Conservation (phyloP, 2,113 vertebrate genomes). For the Neoarius graeffei region DNA sequence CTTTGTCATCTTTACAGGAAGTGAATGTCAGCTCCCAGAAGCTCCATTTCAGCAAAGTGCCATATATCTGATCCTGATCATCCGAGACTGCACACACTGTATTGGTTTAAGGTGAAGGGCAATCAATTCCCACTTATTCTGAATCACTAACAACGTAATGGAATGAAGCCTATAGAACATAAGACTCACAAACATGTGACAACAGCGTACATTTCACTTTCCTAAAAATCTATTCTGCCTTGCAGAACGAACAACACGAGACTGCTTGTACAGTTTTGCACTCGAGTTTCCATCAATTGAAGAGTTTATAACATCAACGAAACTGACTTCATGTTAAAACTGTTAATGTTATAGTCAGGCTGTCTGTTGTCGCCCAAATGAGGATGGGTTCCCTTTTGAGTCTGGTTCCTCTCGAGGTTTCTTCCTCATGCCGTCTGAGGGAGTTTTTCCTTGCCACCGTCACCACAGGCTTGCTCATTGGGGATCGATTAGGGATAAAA, state of each 20-base stretch:
- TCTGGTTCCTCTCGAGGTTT: too few species aligned
- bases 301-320: too few species aligned
- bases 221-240: background rate
- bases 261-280: background rate
- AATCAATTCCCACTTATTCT: background rate
- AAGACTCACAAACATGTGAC: background rate
- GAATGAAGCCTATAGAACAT: background rate
- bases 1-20: slow-evolving; percentile 40
- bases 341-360: too few species aligned
- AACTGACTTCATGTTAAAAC: too few species aligned
- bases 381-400: too few species aligned
- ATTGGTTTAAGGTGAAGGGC: slow-evolving; percentile 32
- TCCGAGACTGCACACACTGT: background rate
- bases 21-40: slow-evolving; percentile 39
- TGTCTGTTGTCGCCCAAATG: too few species aligned
- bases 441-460: too few species aligned
- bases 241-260: background rate
- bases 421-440: too few species aligned
- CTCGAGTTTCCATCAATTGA: too few species aligned
- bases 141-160: background rate
- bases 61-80: slow-evolving; percentile 45
- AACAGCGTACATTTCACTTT: background rate
- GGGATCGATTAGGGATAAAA: too few species aligned
- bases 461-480: too few species aligned
- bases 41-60: slow-evolving; percentile 38